These are phyloP conservation scores for Ornithoptera priamus DNA, from an alignment of 2,888 invertebrate species.

Conservation along the genomic window DNA sequence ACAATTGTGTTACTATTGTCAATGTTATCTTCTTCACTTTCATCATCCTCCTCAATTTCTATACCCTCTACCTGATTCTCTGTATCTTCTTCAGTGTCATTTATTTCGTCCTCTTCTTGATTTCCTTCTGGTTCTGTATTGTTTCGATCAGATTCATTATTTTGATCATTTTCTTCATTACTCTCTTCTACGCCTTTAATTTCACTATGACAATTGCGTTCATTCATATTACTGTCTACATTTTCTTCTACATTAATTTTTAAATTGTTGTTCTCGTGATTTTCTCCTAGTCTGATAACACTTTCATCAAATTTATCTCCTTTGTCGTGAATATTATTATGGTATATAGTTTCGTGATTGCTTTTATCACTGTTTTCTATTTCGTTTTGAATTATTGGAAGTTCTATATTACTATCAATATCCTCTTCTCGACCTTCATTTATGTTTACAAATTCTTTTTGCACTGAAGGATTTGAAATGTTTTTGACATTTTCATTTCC, in stretches of 20 bases:
- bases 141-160: slow-evolving; percentile 1
- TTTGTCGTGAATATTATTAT: not conserved
- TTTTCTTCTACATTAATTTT: slow-evolving; percentile 31
- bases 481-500: not conserved
- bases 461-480: not conserved
- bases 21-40: slow-evolving; percentile 25
- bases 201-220: not conserved
- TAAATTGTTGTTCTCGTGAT: slow-evolving; percentile 23
- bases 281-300: slow-evolving; percentile 2
- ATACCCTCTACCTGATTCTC: not conserved
- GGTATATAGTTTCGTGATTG: not conserved
- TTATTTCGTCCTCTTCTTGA: slow-evolving; percentile 28
- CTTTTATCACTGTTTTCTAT: not conserved
- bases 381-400: not conserved
- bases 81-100: not conserved
- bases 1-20: not conserved
- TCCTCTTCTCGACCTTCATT: not conserved
- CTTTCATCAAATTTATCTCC: not conserved
- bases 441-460: not conserved
- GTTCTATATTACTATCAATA: not conserved
- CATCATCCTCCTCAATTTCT: not conserved
- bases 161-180: slow-evolving; percentile 18
- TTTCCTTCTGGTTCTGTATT: slow-evolving; percentile 15
- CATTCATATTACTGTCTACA: slow-evolving; percentile 16
- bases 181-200: not conserved